These are phyloP conservation scores for Saiga tatarica DNA, from an alignment of 2,113 vertebrate species.

Conservation along the genomic window DNA sequence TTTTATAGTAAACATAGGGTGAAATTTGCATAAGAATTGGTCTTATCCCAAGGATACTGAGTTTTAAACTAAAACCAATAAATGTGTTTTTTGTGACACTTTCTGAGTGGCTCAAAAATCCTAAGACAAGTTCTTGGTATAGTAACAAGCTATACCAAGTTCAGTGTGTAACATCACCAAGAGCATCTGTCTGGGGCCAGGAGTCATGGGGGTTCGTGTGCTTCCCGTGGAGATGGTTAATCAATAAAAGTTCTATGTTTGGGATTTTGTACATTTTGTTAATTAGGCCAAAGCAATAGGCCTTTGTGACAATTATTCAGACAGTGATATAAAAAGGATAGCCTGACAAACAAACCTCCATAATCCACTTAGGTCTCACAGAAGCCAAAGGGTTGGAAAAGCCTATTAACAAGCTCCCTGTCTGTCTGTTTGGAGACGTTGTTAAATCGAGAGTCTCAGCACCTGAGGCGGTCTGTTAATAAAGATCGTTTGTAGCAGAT, in stretches of 20 bases:
- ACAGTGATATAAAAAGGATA: slow-evolving; percentile 76
- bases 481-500: slow-evolving; percentile 80
- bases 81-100: background rate
- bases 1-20: background rate
- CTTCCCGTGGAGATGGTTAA: slow-evolving; percentile 60
- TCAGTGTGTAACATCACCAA: background rate
- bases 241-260: slow-evolving; percentile 60
- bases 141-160: background rate
- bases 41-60: background rate
- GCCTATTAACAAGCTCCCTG: slow-evolving; percentile 71
- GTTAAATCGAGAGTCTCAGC: slow-evolving; percentile 75
- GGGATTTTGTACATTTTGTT: slow-evolving; percentile 73
- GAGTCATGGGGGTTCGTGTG: background rate
- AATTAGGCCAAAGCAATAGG: slow-evolving; percentile 71
- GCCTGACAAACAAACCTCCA: slow-evolving; percentile 71
- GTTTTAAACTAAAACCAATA: background rate
- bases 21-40: background rate
- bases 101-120: background rate
- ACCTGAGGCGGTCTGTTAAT: slow-evolving; percentile 81
- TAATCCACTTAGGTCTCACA: slow-evolving; percentile 77
- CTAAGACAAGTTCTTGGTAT: background rate
- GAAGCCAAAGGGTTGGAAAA: slow-evolving; percentile 78
- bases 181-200: slow-evolving; percentile 18
- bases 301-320: slow-evolving; percentile 75
- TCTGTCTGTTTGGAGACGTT: slow-evolving; percentile 73